Evolutionary conservation across 2,888 invertebrate genomes (phyloP).

Genomic region (Euphydryas editha): DNA sequence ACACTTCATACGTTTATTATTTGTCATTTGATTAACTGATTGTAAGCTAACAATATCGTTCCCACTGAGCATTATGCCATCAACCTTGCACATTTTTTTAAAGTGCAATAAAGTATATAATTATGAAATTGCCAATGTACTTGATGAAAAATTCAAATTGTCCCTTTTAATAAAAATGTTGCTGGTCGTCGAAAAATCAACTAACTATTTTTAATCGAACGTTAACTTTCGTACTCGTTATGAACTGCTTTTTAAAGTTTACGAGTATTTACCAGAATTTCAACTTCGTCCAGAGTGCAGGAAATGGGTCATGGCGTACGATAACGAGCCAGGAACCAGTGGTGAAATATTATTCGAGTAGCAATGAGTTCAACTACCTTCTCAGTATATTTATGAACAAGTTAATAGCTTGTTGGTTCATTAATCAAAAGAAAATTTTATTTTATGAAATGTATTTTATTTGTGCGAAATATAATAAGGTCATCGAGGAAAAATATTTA

Average conservation of each 20-base stretch:
- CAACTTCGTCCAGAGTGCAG: constrained; percentile 67
- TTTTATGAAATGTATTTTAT: constrained; percentile 10
- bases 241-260: constrained; percentile 65
- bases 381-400: constrained; percentile 8
- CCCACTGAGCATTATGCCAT: too few relatives aligned
- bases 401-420: constrained; percentile 4
- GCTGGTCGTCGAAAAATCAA: background rate
- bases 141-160: background rate
- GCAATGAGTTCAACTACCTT: constrained; percentile 29
- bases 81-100: too few relatives aligned
- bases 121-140: too few relatives aligned
- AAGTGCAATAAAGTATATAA: background rate
- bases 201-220: constrained; percentile 27
- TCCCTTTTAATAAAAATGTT: background rate
- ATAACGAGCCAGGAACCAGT: constrained; percentile 71
- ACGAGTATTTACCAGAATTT: constrained; percentile 56
- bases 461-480: background rate
- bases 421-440: constrained; percentile 8
- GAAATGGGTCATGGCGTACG: constrained; percentile 71
- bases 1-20: too few relatives aligned
- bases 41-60: too few relatives aligned
- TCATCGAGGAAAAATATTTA: background rate
- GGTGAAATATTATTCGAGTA: constrained; percentile 49
- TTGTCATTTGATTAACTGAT: too few relatives aligned
- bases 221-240: constrained; percentile 33